Percentiles rank a stretch among this genome's conserved stretches.
phyloP scores from a whole-genome alignment of 2,797 vertebrate species.

The Takifugu ocellatus region DNA sequence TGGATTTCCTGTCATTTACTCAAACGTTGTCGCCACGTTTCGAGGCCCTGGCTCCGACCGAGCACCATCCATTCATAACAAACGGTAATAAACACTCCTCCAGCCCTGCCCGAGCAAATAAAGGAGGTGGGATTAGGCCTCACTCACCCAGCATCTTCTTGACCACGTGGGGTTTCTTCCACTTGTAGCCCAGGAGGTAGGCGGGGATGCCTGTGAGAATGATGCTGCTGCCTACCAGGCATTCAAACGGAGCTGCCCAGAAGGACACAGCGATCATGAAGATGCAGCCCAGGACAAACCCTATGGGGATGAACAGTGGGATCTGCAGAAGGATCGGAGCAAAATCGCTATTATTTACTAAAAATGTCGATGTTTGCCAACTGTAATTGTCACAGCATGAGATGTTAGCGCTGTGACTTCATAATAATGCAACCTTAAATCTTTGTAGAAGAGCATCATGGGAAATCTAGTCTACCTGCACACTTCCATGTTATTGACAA shows the following conservation, averaged over 20 bases:
- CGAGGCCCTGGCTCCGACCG: neutral
- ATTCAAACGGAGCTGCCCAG: conserved; percentile 77
- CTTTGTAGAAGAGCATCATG: too few species aligned
- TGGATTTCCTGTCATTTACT: neutral
- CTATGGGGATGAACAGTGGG: conserved; percentile 61
- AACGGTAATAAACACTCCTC: conserved; percentile 31
- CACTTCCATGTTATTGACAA: too few species aligned
- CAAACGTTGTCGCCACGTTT: conserved; percentile 5
- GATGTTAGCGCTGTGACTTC: too few species aligned
- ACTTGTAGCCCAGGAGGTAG: conserved; percentile 77
- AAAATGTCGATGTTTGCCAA: neutral
- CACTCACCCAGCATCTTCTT: conserved; percentile 74
- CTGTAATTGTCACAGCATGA: too few species aligned
- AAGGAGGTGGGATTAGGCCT: neutral
- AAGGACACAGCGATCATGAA: conserved; percentile 80
- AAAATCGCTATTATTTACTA: too few species aligned
- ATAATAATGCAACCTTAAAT: too few species aligned
- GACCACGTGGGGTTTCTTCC: conserved; percentile 74
- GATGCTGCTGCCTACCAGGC: conserved; percentile 68
- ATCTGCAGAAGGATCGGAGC: conserved; percentile 45
- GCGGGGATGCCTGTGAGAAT: conserved; percentile 77
- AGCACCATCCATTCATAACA: conserved; percentile 41
- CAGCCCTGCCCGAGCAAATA: conserved; percentile 31
- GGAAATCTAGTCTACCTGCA: too few species aligned
- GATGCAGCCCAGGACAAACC: conserved; percentile 72